Conservation (phyloP, 1,140 invertebrate species). For the Hormaphis cornu region DNA sequence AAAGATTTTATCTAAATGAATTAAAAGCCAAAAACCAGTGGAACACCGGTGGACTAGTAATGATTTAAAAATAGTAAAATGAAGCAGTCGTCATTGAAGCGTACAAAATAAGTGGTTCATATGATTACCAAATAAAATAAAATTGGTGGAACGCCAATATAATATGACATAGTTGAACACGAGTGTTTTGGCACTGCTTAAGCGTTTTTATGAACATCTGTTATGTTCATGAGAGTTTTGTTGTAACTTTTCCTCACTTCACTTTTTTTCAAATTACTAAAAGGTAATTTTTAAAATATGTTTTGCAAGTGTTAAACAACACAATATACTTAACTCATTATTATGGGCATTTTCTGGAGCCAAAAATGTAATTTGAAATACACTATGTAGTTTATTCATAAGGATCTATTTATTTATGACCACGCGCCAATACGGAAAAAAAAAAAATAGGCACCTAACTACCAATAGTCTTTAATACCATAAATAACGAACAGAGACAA, state of each 20-base stretch:
- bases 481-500: too few relatives aligned
- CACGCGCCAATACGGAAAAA: too few relatives aligned
- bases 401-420: too few relatives aligned
- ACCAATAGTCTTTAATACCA: too few relatives aligned
- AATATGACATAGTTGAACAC: background rate
- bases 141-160: conserved; percentile 1
- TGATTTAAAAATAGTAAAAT: too few relatives aligned
- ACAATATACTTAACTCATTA: too few relatives aligned
- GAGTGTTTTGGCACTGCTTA: background rate
- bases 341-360: background rate
- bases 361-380: too few relatives aligned
- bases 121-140: background rate
- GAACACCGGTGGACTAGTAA: too few relatives aligned
- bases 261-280: background rate
- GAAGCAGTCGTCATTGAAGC: background rate
- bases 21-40: too few relatives aligned
- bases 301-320: background rate
- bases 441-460: too few relatives aligned
- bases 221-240: background rate
- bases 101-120: background rate
- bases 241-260: background rate
- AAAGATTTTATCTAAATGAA: too few relatives aligned
- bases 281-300: background rate
- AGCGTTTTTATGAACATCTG: background rate
- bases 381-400: too few relatives aligned